Conservation (phyloP, 2,888 invertebrate species). For the Trimorus sp. region DNA sequence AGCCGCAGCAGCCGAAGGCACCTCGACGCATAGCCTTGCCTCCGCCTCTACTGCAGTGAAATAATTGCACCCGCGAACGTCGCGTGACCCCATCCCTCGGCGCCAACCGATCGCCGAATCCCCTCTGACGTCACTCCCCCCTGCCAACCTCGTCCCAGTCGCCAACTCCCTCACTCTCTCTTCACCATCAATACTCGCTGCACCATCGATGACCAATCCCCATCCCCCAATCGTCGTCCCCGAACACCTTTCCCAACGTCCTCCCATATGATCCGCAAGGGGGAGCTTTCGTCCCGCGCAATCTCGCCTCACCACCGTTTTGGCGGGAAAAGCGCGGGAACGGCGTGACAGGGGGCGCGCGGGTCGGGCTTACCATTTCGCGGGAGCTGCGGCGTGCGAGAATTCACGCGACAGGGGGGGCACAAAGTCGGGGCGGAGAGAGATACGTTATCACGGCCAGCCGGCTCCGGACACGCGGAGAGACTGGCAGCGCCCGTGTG, state of each 20-base stretch:
- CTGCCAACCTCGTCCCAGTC: neutral
- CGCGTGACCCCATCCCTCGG: slow-evolving; percentile 57
- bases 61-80: slow-evolving; percentile 55
- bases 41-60: slow-evolving; percentile 51
- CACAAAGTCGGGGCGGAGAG: slow-evolving; percentile 20
- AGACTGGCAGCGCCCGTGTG: slow-evolving; percentile 75
- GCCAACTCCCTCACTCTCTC: too few relatives aligned
- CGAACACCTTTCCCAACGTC: too few relatives aligned
- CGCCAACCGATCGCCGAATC: slow-evolving; percentile 24
- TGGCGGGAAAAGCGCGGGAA: neutral
- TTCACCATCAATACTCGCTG: too few relatives aligned
- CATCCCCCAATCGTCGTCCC: too few relatives aligned
- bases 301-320: too few relatives aligned
- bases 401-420: slow-evolving; percentile 57
- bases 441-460: slow-evolving; percentile 61
- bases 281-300: neutral
- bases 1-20: slow-evolving; percentile 13
- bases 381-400: slow-evolving; percentile 62
- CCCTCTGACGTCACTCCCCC: slow-evolving; percentile 19
- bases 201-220: too few relatives aligned
- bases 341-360: too few relatives aligned
- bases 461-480: slow-evolving; percentile 70
- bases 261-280: too few relatives aligned
- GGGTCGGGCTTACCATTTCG: slow-evolving; percentile 75
- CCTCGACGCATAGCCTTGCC: slow-evolving; percentile 38